These are phyloP conservation scores for Siniperca chuatsi DNA, from an alignment of 2,113 vertebrate genomes.

Conservation along the genomic window DNA sequence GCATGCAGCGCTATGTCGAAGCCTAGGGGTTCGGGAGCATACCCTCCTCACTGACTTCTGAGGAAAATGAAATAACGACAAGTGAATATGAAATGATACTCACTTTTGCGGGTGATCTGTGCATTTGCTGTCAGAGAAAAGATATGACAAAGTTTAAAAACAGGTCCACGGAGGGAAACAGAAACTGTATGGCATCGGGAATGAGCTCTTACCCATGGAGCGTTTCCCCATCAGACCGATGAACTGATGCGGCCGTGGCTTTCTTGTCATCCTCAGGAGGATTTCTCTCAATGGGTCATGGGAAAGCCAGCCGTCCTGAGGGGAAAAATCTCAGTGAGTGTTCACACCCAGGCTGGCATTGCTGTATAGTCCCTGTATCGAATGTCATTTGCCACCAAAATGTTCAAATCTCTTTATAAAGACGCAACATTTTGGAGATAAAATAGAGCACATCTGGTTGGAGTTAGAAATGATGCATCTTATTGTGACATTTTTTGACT, in stretches of 20 bases:
- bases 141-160: not conserved
- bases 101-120: constrained; percentile 95
- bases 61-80: not conserved
- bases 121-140: constrained; percentile 85
- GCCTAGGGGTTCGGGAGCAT: accelerated
- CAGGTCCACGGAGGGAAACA: not conserved
- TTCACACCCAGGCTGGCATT: not conserved
- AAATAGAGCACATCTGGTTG: not conserved
- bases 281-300: constrained; percentile 88
- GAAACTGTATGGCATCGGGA: accelerated
- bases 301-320: constrained; percentile 82
- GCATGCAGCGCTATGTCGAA: not conserved
- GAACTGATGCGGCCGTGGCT: constrained; percentile 96
- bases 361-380: not conserved
- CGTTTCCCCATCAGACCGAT: constrained; percentile 97
- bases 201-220: constrained; percentile 87
- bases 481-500: not conserved
- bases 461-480: not conserved
- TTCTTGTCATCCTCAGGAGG: constrained; percentile 92
- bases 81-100: constrained; percentile 75
- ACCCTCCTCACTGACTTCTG: not conserved
- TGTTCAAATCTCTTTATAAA: no score
- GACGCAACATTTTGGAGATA: not conserved
- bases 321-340: not conserved
- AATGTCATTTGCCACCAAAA: not conserved